Evolutionary conservation across 2,113 vertebrate species (phyloP).

Genomic region (Callocephalon fimbriatum): DNA sequence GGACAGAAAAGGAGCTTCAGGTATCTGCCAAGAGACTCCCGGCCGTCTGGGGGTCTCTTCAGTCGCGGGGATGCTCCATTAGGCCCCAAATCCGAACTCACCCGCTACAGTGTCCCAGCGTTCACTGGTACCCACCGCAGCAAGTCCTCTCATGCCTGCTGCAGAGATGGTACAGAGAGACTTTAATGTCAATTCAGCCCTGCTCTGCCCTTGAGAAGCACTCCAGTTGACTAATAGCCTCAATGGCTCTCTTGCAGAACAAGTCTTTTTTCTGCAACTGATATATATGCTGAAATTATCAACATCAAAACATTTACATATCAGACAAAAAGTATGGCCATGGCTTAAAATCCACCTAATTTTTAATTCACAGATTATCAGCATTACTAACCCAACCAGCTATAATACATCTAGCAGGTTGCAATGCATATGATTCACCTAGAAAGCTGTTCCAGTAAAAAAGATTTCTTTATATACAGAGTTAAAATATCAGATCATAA

Average conservation of each 20-base stretch:
- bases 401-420: not conserved
- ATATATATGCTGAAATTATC: not conserved
- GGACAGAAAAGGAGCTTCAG: not conserved
- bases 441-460: not conserved
- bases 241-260: not conserved
- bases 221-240: accelerated
- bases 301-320: not conserved
- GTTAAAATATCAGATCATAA: not conserved
- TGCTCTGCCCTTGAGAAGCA: not conserved
- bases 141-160: not conserved
- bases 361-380: not conserved
- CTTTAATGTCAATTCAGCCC: not conserved
- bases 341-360: not conserved
- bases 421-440: not conserved
- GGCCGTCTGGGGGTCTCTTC: accelerated
- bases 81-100: accelerated
- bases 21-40: not conserved
- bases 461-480: not conserved
- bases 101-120: accelerated
- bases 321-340: not conserved
- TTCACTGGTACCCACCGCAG: accelerated
- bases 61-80: not conserved
- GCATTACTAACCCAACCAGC: not conserved
- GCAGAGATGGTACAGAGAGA: accelerated
- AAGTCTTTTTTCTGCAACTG: not conserved